Conservation (phyloP, 2,888 invertebrate genomes). For the Nudaria mundana region DNA sequence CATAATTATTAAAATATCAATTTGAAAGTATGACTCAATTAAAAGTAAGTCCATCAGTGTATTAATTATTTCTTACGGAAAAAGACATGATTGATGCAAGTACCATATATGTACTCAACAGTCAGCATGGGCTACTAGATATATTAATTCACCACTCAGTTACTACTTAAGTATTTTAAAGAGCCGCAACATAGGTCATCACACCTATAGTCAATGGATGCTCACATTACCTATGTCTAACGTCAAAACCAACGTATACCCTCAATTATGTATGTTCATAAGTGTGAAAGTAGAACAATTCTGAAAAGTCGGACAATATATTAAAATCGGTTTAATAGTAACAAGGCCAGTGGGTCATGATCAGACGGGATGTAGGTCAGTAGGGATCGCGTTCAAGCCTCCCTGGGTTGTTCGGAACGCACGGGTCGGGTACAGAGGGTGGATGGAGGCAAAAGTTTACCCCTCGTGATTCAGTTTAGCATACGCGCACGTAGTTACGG, state of each 20-base stretch:
- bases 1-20: no score
- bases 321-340: slow-evolving; percentile 17
- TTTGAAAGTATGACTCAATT: no score
- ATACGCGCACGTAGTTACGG: background rate
- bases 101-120: no score
- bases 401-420: slow-evolving; percentile 16
- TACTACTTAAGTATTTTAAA: background rate
- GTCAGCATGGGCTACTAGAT: no score
- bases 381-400: slow-evolving; percentile 51
- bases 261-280: background rate
- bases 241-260: background rate
- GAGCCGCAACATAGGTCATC: no score
- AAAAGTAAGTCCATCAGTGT: no score
- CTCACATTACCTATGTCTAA: no score
- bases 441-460: slow-evolving; percentile 20
- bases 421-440: slow-evolving; percentile 18
- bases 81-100: no score
- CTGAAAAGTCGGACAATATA: background rate
- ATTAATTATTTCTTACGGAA: no score
- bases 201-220: no score
- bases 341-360: slow-evolving; percentile 56
- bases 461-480: slow-evolving; percentile 20
- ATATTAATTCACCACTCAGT: background rate
- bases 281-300: background rate
- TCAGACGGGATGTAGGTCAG: slow-evolving; percentile 63